Evolutionary conservation across 2,888 invertebrate genomes (phyloP).

Genomic region (Lacanobia oleracea): DNA sequence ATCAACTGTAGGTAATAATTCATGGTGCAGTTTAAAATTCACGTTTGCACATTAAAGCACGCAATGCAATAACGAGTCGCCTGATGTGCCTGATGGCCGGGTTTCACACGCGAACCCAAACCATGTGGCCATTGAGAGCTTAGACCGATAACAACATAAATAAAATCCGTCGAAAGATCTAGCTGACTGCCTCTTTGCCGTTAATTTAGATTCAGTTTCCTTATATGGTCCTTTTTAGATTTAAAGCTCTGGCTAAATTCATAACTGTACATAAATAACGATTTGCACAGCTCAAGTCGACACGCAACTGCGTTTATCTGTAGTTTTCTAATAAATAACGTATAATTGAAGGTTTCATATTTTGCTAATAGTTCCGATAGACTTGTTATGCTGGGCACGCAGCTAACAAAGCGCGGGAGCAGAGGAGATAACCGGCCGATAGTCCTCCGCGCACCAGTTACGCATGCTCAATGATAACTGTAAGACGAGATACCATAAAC

Average conservation of each 20-base stretch:
- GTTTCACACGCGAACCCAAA: conserved; percentile 77
- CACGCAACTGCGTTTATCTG: conserved; percentile 61
- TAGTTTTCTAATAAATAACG: conserved; percentile 74
- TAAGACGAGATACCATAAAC: conserved; percentile 78
- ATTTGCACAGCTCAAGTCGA: conserved; percentile 57
- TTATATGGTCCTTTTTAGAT: conserved; percentile 68
- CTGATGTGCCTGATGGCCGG: conserved; percentile 68
- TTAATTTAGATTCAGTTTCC: conserved; percentile 68
- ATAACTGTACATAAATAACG: conserved; percentile 71
- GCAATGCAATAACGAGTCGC: conserved; percentile 74
- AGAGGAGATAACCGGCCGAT: conserved; percentile 80
- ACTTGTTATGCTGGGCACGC: conserved; percentile 87
- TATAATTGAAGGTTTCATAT: conserved; percentile 84
- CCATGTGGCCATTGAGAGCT: conserved; percentile 63
- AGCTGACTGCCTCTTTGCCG: conserved; percentile 57
- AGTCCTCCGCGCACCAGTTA: conserved; percentile 77
- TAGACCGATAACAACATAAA: conserved; percentile 68
- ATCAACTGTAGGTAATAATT: conserved; percentile 71
- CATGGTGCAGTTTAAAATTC: conserved; percentile 75
- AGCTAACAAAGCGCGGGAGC: conserved; percentile 85
- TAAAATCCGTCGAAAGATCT: conserved; percentile 65
- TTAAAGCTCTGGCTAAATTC: conserved; percentile 62
- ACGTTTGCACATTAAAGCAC: conserved; percentile 78
- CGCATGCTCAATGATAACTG: conserved; percentile 85
- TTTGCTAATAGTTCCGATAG: conserved; percentile 84